Base-by-base conservation (phyloP, 2,797 vertebrate species). In the Aplochiton taeniatus region DNA sequence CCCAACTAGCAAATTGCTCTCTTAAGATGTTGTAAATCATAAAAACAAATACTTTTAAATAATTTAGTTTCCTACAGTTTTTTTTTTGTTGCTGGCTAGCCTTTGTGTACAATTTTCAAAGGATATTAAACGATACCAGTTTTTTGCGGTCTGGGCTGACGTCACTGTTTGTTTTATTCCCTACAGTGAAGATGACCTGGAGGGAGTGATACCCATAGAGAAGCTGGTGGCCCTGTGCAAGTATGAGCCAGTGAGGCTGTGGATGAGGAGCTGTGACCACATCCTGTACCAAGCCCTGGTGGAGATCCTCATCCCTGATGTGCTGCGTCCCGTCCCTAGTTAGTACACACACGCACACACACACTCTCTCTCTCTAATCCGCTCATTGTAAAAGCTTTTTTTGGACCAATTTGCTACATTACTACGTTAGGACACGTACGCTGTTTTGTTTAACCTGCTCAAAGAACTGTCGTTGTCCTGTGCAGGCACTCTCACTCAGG, bases 211-310 rank as follows among this genome's bases (percentile, higher is more conserved):
- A 75, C 93, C 95, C 0, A 91, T 93, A 78, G 95, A 96, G 59
- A 98, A 94, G 81, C 94, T 99, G 82, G 86, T 98, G 52, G 72
- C 92, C 20, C 87, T 99, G 76, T 99, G 97, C 83, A 95, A 96
- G 83, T 95, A 94, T 0, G 95, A 97, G 70, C 94, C 96, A 0
- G 76, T 99, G 68, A 91, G 95, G 76, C 84, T 93, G 49, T 99
- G 98, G 98, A 98, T 99, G 98, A 91, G 96, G 71, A 95, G 89
- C 91, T 99, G 98, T 1, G 98, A 99, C 80, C 96, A 98, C 88
- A 94, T 98, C 90, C 88, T 99, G 53, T 99, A 98, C 91, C 98
- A 99, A 90, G 94, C 98, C 0, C 90, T 99, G 76, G 96, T 99
- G 76, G 97, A 99, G 87, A 94, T 97, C 73, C 96, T 99, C 53